Base-by-base conservation (phyloP, 2,113 vertebrate species). In the Cynopterus brachyotis region DNA sequence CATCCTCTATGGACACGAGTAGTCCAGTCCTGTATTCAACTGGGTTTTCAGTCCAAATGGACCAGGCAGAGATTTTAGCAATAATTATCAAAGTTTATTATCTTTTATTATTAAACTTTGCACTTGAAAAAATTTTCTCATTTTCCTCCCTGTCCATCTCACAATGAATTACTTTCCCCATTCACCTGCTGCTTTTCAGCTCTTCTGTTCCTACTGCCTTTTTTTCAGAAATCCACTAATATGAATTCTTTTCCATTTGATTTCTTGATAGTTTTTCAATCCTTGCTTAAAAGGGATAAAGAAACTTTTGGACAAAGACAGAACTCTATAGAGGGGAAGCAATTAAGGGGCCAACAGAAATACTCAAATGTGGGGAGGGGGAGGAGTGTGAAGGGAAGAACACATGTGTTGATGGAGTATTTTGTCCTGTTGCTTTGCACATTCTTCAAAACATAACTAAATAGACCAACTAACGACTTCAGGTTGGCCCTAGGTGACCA, bases 341-440 rank as follows among this genome's bases (percentile, higher is more conserved):
- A 42, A 26, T 55, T 62, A 53, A 62, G 17, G 6, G 1, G 1
- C 12, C 13, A 87, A 20, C 8, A 35, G 1, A 35, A 42, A 73
- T 6, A 42, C 20, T 11, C 6, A 20, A 13, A 26, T 60, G 3
- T 42, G 37, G 6, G 4, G 16, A 45, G 62, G 20, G 11, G 28
- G 45, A 67, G 7, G 4, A 45, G 9, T 2, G 35, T 73, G 15
- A 10, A 11, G 26, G 9, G 20, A 15, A 50, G 16, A 0, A 13
- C 15, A 28, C 0, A 30, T 1, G 11, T 4, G 1, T 32, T n/a
- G 45, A 90, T 9, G 9, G 3, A 9, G 2, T 62, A 11, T 78
- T 73, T 80, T 57, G 6, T n/a, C 35, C 16, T 42, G 5, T 24
- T 78, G 50, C 2, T 59, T 69, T 86, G 26, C 13, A 37, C 26